Base-by-base conservation (phyloP, 2,888 invertebrate genomes). In the Dynastes grantii region DNA sequence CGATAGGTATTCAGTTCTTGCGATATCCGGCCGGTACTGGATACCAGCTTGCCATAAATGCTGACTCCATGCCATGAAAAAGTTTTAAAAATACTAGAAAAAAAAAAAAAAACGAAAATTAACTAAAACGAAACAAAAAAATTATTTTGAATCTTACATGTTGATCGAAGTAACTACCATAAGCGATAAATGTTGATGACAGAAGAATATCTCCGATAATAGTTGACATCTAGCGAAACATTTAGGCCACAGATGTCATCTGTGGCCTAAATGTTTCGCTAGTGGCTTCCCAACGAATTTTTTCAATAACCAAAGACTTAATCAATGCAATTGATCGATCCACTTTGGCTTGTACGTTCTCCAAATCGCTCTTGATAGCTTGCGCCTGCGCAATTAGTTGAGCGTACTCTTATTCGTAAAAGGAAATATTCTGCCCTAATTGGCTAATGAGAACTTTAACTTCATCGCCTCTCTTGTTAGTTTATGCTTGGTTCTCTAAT, bases 401-500 rank as follows among this genome's bases (percentile, higher is more conserved):
- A 0, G 99, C 99, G 87, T 99, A 99, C 88, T 99, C 99, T 88
- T 99, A 99, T 89, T 99, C 99, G 90, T 99, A 99, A 0, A 97
- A 94, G 0, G 97, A 96, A 85, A 99, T 99, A 83, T 97, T 98
- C 83, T 95, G 95, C 88, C 99, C 99, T 80, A 99, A 90, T 85
- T 97, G 96, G 51, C 94, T 93, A 77, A 98, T 96, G 73, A 97
- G 91, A 83, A 95, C 94, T 85, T 97, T 95, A 51, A 98, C 96
- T 88, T 98, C 98, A 86, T 97, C 95, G 49, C 98, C 98, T 58
- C 92, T 92, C 85, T 97, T 95, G 88, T 99, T 99, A 79, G 95
- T 95, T 84, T 96, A 94, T 0, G 99, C 98, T 86, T 96, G 97
- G 80, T 94, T 92, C 89, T 99, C 98, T 61, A 99, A 90, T 2